These are phyloP conservation scores for Danio tinwini DNA, from an alignment of 2,797 vertebrate species.

Conservation along the genomic window DNA sequence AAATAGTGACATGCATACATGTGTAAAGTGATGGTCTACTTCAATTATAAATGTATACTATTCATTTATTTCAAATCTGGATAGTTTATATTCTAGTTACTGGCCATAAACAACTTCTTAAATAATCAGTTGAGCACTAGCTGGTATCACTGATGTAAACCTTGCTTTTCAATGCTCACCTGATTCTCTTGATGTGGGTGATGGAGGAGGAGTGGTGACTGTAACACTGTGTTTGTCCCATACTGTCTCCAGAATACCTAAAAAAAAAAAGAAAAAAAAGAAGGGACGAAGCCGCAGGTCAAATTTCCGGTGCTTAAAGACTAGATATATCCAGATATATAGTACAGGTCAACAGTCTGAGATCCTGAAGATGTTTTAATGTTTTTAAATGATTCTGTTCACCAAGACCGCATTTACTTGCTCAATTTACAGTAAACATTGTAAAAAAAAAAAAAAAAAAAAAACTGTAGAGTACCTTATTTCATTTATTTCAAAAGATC, in stretches of 20 bases:
- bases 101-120: neutral
- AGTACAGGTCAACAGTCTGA: too few relatives aligned
- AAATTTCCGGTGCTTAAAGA: neutral
- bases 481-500: too few relatives aligned
- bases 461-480: too few relatives aligned
- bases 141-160: neutral
- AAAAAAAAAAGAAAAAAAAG: conserved; percentile 39
- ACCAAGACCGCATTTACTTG: too few relatives aligned
- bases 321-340: neutral
- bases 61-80: too few relatives aligned
- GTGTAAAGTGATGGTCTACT: too few relatives aligned
- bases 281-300: neutral
- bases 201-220: conserved; percentile 94
- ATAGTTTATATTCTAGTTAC: neutral
- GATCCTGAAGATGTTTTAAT: too few relatives aligned
- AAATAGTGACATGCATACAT: too few relatives aligned
- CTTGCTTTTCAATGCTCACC: conserved; percentile 74
- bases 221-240: conserved; percentile 98
- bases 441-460: too few relatives aligned
- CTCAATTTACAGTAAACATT: too few relatives aligned
- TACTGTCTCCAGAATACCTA: conserved; percentile 95
- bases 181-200: conserved; percentile 93
- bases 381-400: neutral
- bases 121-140: neutral
- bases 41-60: too few relatives aligned